Conservation (phyloP, 2,113 vertebrate genomes). For the Podiceps cristatus region DNA sequence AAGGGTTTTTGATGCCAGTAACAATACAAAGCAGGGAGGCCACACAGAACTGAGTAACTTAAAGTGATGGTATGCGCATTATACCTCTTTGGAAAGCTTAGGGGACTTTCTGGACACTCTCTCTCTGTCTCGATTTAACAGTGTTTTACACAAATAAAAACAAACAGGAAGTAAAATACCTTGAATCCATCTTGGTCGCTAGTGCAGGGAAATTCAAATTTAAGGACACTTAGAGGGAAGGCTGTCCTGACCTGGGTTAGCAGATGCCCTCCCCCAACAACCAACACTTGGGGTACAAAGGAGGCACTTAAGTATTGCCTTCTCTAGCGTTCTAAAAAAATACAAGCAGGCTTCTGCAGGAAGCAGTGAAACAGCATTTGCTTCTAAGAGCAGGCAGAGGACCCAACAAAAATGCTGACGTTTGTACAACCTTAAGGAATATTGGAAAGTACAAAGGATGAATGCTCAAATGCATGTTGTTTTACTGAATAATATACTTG, state of each 20-base stretch:
- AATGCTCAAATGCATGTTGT: neutral
- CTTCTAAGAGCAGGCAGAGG: neutral
- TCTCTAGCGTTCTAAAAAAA: neutral
- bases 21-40: too few species aligned
- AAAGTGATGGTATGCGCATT: neutral
- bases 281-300: neutral
- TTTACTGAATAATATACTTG: neutral
- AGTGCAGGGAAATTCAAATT: neutral
- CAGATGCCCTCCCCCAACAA: neutral
- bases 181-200: neutral
- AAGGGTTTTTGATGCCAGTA: neutral
- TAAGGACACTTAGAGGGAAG: neutral
- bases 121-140: neutral
- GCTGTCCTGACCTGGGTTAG: neutral
- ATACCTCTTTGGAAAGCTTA: neutral
- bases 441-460: neutral
- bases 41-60: rapidly evolving
- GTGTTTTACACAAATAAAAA: neutral
- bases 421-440: neutral
- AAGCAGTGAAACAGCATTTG: neutral
- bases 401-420: neutral
- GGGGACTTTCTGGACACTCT: neutral
- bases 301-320: neutral
- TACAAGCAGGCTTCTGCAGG: neutral
- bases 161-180: neutral